Base-by-base conservation (phyloP, 1,140 invertebrate genomes). In the Fopius arisanus region DNA sequence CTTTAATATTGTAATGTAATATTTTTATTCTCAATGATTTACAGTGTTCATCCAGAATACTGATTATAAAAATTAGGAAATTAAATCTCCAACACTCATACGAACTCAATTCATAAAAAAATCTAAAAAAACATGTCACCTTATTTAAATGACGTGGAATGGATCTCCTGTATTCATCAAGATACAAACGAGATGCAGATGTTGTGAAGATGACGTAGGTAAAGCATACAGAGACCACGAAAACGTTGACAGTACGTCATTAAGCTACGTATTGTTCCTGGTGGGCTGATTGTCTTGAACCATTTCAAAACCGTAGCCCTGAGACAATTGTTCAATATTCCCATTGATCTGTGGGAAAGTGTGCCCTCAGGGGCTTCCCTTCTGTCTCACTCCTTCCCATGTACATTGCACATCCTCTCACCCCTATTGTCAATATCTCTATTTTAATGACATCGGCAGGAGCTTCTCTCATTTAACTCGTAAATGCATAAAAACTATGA, bases 251-350 rank as follows among this genome's bases (percentile, higher is more conserved):
- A 80, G 82, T 81, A 82, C 86, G 84, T 88, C 86, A 88, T 87
- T 87, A 87, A 87, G 84, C 86, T 83, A 84, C 78, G 85, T 79
- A 87, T 88, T 88, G 86, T 88, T 88, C 84, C 81, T 75, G 78
- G 82, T 80, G 83, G 78, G 85, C 84, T 86, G 86, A 87, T 87
- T 87, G 86, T 87, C 86, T 88, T 87, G 83, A 31, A 26, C 29
- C 62, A 82, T 87, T 88, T 84, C 83, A 65, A 65, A 65, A 84
- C 59, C 83, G 84, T 87, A 84, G 81, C 84, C 83, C 82, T 79
- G 74, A 86, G 84, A 88, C 87, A 88, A 88, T 87, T 88, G 87
- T 88, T 88, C 87, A 87, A 88, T 88, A 88, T 88, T 88, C 80
- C 83, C 84, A 87, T 87, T 88, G 86, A 88, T 88, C 83, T 85